Conservation (phyloP, 2,113 vertebrate species). For the Rhabdornis inornatus region DNA sequence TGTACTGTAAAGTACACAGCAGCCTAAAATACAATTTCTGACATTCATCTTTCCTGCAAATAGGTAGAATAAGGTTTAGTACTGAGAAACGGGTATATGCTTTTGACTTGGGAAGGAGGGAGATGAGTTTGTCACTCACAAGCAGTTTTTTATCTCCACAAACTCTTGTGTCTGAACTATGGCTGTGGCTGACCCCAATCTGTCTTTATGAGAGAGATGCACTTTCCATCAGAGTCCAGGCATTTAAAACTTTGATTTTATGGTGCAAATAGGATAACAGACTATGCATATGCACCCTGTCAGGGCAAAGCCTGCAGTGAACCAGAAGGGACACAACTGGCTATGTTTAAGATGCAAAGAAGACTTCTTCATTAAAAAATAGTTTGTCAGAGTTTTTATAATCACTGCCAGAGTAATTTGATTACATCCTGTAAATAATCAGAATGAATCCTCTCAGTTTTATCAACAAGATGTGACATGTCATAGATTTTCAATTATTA, state of each 20-base stretch:
- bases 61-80: background rate
- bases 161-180: background rate
- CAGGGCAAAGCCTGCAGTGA: background rate
- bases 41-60: background rate
- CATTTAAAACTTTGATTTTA: background rate
- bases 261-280: background rate
- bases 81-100: background rate
- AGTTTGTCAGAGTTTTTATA: background rate
- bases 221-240: background rate
- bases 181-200: background rate
- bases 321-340: background rate
- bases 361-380: background rate
- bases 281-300: background rate
- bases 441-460: background rate
- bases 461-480: background rate
- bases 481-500: background rate
- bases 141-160: background rate
- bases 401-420: background rate
- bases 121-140: background rate
- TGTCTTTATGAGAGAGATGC: background rate
- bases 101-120: background rate
- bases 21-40: background rate
- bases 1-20: background rate
- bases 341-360: background rate
- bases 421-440: background rate